Conservation (phyloP, 1,140 invertebrate genomes). For the Pinna nobilis region DNA sequence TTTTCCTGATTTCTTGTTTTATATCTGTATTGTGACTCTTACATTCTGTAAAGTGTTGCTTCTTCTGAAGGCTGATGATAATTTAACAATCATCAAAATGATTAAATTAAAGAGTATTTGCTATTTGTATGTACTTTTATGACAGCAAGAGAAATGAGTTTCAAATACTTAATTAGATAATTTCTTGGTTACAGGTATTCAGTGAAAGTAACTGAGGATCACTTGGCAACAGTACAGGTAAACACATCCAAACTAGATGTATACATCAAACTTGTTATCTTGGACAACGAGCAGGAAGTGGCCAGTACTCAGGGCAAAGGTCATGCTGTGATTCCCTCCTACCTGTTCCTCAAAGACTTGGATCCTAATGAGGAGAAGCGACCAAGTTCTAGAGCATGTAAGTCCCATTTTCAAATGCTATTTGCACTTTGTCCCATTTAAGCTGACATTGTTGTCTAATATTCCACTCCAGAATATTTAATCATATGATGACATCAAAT, state of each 20-base stretch:
- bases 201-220: slow-evolving; percentile 72
- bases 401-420: slow-evolving; percentile 32
- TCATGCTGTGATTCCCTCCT: slow-evolving; percentile 71
- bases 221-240: slow-evolving; percentile 71
- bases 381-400: slow-evolving; percentile 67
- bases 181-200: slow-evolving; percentile 58
- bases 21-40: background rate
- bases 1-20: too few species aligned
- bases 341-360: slow-evolving; percentile 70
- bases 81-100: too few species aligned
- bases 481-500: too few species aligned
- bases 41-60: too few species aligned
- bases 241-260: slow-evolving; percentile 73
- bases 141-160: too few species aligned
- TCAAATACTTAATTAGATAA: too few species aligned
- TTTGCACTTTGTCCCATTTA: background rate
- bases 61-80: too few species aligned
- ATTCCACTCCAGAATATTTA: too few species aligned
- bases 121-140: too few species aligned
- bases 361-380: slow-evolving; percentile 61
- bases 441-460: too few species aligned
- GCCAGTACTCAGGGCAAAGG: slow-evolving; percentile 71
- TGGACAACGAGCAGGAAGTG: slow-evolving; percentile 71
- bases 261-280: slow-evolving; percentile 68
- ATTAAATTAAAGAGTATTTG: background rate